phyloP scores from a whole-genome alignment of 2,797 vertebrate genomes.

The Anolis apletophallus region DNA sequence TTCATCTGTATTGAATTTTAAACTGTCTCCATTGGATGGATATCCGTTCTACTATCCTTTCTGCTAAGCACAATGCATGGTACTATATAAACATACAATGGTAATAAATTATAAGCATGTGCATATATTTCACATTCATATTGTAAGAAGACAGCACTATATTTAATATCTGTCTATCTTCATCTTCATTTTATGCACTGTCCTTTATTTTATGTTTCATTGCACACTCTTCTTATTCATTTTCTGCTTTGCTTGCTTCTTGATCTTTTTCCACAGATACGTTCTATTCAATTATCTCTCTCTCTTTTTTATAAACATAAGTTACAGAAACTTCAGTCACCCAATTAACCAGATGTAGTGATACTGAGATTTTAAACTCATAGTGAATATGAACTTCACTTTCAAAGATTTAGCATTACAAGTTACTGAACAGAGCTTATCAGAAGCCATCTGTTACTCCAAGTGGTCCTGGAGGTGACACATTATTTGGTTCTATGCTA shows the following conservation, averaged over 20 bases:
- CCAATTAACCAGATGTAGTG: background rate
- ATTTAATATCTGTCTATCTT: background rate
- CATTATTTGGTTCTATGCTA: background rate
- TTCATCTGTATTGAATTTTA: background rate
- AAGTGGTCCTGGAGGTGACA: background rate
- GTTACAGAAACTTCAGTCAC: background rate
- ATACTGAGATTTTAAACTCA: background rate
- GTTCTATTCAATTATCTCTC: background rate
- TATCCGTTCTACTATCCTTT: background rate
- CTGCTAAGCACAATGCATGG: background rate
- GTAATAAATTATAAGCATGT: too few relatives aligned
- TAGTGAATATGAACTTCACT: background rate
- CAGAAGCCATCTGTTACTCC: background rate
- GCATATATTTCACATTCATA: background rate
- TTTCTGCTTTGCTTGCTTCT: background rate
- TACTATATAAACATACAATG: background rate
- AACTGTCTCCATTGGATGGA: background rate
- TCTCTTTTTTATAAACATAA: background rate
- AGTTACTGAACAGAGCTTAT: background rate
- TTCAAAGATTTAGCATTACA: background rate
- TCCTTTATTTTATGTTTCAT: background rate
- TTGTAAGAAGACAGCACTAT: fast-evolving
- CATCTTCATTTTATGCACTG: background rate
- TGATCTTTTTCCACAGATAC: background rate
- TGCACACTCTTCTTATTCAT: background rate